These are phyloP conservation scores for Sebastes cheni DNA, from an alignment of 2,797 vertebrate species.

Conservation along the genomic window DNA sequence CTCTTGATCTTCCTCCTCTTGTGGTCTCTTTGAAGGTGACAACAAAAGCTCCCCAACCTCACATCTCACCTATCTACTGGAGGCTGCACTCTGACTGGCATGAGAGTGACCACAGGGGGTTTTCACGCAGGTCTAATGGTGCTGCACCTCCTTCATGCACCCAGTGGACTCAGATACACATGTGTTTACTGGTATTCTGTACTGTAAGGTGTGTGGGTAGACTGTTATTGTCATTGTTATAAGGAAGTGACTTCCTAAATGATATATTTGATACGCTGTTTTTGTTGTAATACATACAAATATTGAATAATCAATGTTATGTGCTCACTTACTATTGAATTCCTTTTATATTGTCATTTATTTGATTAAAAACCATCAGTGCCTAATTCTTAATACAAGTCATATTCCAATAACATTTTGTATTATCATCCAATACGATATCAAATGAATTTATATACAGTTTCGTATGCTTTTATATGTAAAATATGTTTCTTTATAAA, in stretches of 20 bases:
- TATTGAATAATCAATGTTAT: neutral
- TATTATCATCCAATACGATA: neutral
- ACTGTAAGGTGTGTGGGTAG: neutral
- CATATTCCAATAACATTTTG: neutral
- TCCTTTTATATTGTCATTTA: neutral
- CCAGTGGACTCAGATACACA: neutral
- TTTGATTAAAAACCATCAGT: neutral
- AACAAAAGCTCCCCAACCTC: conserved; percentile 38
- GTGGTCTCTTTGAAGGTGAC: conserved; percentile 63
- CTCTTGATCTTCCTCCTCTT: conserved; percentile 62
- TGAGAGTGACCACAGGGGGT: neutral
- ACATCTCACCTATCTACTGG: conserved; percentile 17
- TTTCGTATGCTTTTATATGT: neutral
- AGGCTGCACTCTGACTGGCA: neutral
- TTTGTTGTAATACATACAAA: neutral
- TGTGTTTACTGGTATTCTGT: neutral
- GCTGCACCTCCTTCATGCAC: neutral
- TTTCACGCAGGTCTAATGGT: neutral
- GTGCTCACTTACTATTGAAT: neutral
- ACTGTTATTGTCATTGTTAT: neutral
- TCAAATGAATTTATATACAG: neutral
- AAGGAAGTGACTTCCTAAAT: neutral
- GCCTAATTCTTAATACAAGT: neutral
- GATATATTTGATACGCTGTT: neutral
- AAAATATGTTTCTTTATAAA: neutral